Evolutionary conservation across 1,140 invertebrate species (phyloP).

Genomic region (Campodea augens): DNA sequence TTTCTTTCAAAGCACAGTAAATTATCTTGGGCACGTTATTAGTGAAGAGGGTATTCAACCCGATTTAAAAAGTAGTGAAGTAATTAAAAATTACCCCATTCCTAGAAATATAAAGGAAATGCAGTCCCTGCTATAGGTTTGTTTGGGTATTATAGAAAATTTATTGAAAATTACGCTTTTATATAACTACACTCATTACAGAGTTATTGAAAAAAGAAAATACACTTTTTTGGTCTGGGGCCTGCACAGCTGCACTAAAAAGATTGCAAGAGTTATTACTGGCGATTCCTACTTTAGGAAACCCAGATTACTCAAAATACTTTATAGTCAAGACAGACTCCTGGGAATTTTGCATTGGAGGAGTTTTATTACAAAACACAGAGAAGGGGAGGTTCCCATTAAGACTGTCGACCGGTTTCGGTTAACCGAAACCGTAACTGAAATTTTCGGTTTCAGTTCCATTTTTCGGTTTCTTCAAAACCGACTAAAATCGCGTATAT

Average conservation of each 20-base stretch:
- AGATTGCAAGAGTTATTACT: not conserved
- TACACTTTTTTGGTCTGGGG: not conserved
- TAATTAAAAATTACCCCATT: too few relatives aligned
- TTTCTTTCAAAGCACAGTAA: too few relatives aligned
- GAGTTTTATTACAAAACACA: not conserved
- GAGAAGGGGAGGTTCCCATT: not conserved
- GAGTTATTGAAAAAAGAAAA: not conserved
- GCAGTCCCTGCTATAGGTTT: not conserved
- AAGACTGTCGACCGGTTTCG: not conserved
- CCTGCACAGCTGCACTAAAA: not conserved
- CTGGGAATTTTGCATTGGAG: not conserved
- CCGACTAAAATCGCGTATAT: too few relatives aligned
- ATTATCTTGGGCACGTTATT: too few relatives aligned
- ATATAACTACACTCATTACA: not conserved
- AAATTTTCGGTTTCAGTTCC: too few relatives aligned
- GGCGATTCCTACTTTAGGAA: not conserved
- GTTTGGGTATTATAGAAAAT: not conserved
- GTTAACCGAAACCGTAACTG: too few relatives aligned
- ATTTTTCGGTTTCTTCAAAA: too few relatives aligned
- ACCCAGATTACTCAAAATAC: not conserved
- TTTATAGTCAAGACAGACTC: not conserved
- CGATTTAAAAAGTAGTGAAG: too few relatives aligned
- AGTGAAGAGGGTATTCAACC: too few relatives aligned
- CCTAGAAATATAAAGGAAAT: not conserved
- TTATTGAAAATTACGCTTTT: not conserved